Evolutionary conservation across 2,888 invertebrate species (phyloP), one percentile per base, ranked within the genome.

Genomic region (Agapostemon virescens): DNA sequence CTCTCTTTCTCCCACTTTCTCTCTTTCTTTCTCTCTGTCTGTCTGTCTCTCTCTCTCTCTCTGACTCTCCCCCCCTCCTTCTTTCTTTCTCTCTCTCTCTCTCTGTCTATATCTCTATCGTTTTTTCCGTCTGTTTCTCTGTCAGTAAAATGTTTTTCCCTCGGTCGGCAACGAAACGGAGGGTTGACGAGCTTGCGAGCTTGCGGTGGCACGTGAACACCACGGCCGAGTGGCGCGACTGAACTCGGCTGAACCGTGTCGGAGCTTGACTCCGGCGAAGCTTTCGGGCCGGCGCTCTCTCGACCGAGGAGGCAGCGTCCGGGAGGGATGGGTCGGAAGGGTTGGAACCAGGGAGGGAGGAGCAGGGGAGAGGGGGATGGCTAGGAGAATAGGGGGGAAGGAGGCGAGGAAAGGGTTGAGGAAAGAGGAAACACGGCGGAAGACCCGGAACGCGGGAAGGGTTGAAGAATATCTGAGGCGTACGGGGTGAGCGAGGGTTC

Each of bases 241-340:
- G 90, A 90, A 90, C 90, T 90, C 90, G 86, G 85, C 90, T 90
- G 90, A 90, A 90, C 89, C 89, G 87, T 84, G 85, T 78, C 85
- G 82, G 79, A 84, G 86, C 84, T 86, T 85, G 87, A 87, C 85
- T 86, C 87, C 81, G 83, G 84, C 85, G 86, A 84, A 82, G 74
- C 71, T 77, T 61, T 74, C 77, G 81, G 77, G 72, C 77, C 82
- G 82, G 82, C 82, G 83, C 81, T 82, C 61, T 61, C 73, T 77
- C 74, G 75, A 38, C 45, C 58, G 33, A 20, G 42, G 38, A 72
- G 72, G 30, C 36, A 71, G 38, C n/a, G 38, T 67, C 40, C 63
- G 72, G 33, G 71, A 40, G 20, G 20, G n/a, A 45, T n/a, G 23
- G 40, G 49, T 11, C 30, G 36, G 30, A 49, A 42, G 69, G 77